Conservation (phyloP, 2,888 invertebrate genomes). For the Blera fallax region DNA sequence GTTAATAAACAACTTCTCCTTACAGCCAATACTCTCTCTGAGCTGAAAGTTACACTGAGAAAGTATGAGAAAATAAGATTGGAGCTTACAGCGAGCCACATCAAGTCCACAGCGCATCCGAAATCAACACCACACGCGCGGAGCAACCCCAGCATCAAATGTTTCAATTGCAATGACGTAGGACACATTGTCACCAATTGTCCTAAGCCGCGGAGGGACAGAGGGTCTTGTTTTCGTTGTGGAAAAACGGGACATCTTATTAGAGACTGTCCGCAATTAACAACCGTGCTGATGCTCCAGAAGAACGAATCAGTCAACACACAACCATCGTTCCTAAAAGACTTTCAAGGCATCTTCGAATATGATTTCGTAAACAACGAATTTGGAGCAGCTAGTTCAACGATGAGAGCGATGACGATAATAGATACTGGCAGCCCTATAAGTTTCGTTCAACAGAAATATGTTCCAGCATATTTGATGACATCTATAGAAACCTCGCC, state of each 20-base stretch:
- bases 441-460: constrained; percentile 25
- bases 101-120: no score
- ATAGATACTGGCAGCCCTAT: constrained; percentile 13
- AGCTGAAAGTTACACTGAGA: no score
- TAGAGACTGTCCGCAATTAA: neutral
- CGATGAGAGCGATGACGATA: constrained; percentile 2
- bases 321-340: neutral
- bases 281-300: neutral
- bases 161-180: neutral
- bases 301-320: neutral
- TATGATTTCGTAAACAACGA: neutral
- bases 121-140: no score
- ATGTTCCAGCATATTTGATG: constrained; percentile 16
- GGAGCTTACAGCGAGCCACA: no score
- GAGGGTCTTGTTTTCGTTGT: neutral
- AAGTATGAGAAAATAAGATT: no score
- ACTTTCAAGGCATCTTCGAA: constrained; percentile 16
- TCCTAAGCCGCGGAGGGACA: neutral
- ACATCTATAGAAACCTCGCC: neutral
- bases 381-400: neutral
- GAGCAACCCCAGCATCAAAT: no score
- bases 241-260: neutral
- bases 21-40: no score
- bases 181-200: neutral
- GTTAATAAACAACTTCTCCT: no score